phyloP scores from a whole-genome alignment of 1,140 invertebrate genomes.

The Drosophila mojavensis region DNA sequence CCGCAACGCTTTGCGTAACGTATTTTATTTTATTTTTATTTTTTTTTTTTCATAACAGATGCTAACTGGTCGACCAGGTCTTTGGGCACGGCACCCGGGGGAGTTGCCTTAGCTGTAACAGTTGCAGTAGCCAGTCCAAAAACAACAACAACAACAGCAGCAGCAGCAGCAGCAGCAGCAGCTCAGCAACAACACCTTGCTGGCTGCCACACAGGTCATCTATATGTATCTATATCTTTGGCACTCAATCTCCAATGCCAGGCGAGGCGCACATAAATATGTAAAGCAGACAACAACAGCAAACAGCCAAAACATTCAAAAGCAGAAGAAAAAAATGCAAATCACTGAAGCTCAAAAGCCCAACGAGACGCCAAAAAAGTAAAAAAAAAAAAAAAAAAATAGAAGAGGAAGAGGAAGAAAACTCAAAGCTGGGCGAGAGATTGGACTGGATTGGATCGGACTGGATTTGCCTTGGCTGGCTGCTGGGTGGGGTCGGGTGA shows the following conservation, averaged over 20 bases:
- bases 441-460: constrained; percentile 28
- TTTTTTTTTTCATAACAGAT: constrained; percentile 52
- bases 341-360: constrained; percentile 80
- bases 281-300: constrained; percentile 33
- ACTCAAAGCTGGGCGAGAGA: constrained; percentile 9
- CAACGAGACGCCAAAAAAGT: constrained; percentile 34
- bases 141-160: constrained; percentile 13
- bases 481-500: not conserved
- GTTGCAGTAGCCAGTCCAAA: constrained; percentile 50
- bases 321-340: constrained; percentile 60
- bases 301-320: constrained; percentile 14
- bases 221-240: constrained; percentile 46
- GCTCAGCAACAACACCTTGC: constrained; percentile 44
- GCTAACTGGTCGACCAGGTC: constrained; percentile 46
- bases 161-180: constrained; percentile 11
- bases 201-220: constrained; percentile 68
- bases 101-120: constrained; percentile 50
- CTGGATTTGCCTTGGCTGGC: not conserved
- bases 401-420: not conserved
- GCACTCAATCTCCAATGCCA: constrained; percentile 52
- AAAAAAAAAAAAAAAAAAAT: not conserved
- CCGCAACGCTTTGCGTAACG: constrained; percentile 33
- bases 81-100: constrained; percentile 59
- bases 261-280: constrained; percentile 70
- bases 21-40: no score